Evolutionary conservation across 2,113 vertebrate genomes (phyloP), one percentile per base, ranked within the genome.

Genomic region (Scophthalmus maximus): DNA sequence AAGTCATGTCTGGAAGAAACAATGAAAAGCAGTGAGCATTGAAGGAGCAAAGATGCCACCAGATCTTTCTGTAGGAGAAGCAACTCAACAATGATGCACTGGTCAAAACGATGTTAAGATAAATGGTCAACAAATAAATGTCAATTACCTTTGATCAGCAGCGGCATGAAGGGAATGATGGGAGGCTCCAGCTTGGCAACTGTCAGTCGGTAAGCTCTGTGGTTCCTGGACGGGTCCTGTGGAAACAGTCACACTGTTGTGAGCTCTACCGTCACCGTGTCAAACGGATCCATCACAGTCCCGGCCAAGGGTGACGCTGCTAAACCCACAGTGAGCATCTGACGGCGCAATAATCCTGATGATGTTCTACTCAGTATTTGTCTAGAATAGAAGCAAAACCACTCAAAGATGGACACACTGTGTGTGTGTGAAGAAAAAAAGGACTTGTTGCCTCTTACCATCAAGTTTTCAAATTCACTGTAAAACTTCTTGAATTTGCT

Each of bases 401-500:
- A 34, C 8, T 55, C 4, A 20, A 29, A 64, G 20, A 56, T 32
- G 22, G 42, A 64, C 22, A 23, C 9, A 7, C 3, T 50, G n/a
- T 52, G 1, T 46, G n/a, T n/a, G n/a, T 1, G 6, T 8, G 2
- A 30, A 49, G 46, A 25, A 36, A 6, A 22, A 23, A 11, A 12
- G 5, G 9, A 15, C 3, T 6, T 3, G 5, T 3, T 50, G 40
- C 5, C 36, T 91, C 94, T 95, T 86, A 98, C 98, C 98, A 99
- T 99, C 88, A 98, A 91, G 92, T 95, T 98, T 93, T 99, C 98
- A 96, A 98, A 99, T 90, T 99, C 98, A 5, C 92, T 93, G 52
- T 97, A 98, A 94, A 96, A 97, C 94, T 97, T 99, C 93, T 96
- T 98, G 88, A 99, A 99, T 90, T 99, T 99, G 94, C 95, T 96